Evolutionary conservation across 1,140 invertebrate species (phyloP).

Genomic region (Drosophila erecta): DNA sequence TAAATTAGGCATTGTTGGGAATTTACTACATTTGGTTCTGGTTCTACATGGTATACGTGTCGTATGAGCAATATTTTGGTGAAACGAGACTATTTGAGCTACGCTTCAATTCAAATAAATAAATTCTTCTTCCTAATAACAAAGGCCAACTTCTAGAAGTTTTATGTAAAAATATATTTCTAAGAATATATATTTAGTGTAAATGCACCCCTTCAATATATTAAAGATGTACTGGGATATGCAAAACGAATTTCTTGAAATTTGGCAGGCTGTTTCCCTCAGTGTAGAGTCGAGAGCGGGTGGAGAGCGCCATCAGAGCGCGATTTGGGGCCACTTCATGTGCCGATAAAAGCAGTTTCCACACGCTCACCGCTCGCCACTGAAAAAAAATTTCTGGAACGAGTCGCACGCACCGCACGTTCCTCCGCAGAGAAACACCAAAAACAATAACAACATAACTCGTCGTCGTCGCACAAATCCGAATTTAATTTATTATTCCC

Average conservation of each 20-base stretch:
- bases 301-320: slow-evolving; percentile 33
- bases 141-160: no score
- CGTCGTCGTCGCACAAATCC: slow-evolving; percentile 19
- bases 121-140: no score
- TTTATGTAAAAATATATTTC: no score
- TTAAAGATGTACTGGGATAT: not conserved
- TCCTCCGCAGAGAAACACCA: slow-evolving; percentile 23
- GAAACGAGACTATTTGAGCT: no score
- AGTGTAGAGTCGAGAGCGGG: slow-evolving; percentile 1
- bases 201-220: no score
- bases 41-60: no score
- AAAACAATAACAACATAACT: not conserved
- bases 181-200: no score
- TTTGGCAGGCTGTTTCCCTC: not conserved
- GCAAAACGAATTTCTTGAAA: not conserved
- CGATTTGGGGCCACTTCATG: slow-evolving; percentile 67
- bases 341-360: slow-evolving; percentile 73
- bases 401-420: slow-evolving; percentile 66
- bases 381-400: slow-evolving; percentile 47
- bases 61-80: no score
- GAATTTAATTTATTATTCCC: slow-evolving; percentile 66
- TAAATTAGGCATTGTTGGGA: no score
- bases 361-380: slow-evolving; percentile 48
- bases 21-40: no score
- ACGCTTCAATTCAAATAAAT: no score